Percentiles rank a stretch among this genome's conserved stretches.
Evolutionary conservation across 1,140 invertebrate genomes (phyloP).

Genomic region (Drosophila sp.): DNA sequence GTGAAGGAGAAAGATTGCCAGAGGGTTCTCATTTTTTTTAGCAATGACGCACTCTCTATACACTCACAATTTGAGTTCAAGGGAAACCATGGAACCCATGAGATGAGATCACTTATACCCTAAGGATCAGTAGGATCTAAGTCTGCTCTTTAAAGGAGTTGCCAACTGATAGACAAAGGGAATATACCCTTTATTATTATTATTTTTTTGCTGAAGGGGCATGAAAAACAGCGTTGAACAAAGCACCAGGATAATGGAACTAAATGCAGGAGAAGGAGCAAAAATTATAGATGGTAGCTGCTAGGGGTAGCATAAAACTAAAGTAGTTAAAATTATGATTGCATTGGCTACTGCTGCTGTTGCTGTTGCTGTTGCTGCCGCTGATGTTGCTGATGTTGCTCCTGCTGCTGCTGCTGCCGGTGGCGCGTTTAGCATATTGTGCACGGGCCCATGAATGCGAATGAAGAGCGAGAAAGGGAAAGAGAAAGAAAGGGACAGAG

Average conservation of each 20-base stretch:
- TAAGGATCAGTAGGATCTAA: too few species aligned
- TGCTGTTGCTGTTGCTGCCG: slow-evolving; percentile 17
- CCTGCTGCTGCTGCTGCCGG: slow-evolving; percentile 12
- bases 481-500: background rate
- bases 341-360: slow-evolving; percentile 54
- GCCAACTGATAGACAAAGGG: background rate
- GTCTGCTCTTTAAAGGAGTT: too few species aligned
- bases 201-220: background rate
- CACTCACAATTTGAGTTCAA: background rate
- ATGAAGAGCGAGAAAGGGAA: slow-evolving; percentile 40
- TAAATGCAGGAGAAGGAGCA: slow-evolving; percentile 53
- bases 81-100: too few species aligned
- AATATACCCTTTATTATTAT: background rate
- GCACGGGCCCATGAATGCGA: slow-evolving; percentile 65
- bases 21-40: background rate
- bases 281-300: slow-evolving; percentile 9
- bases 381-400: background rate
- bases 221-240: slow-evolving; percentile 38
- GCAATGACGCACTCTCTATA: background rate
- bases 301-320: slow-evolving; percentile 62
- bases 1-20: background rate
- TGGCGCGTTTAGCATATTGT: slow-evolving; percentile 71
- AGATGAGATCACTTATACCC: too few species aligned
- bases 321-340: slow-evolving; percentile 81
- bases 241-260: slow-evolving; percentile 66